Base-by-base conservation (phyloP, 2,113 vertebrate species). In the Dicrurus megarhynchus region DNA sequence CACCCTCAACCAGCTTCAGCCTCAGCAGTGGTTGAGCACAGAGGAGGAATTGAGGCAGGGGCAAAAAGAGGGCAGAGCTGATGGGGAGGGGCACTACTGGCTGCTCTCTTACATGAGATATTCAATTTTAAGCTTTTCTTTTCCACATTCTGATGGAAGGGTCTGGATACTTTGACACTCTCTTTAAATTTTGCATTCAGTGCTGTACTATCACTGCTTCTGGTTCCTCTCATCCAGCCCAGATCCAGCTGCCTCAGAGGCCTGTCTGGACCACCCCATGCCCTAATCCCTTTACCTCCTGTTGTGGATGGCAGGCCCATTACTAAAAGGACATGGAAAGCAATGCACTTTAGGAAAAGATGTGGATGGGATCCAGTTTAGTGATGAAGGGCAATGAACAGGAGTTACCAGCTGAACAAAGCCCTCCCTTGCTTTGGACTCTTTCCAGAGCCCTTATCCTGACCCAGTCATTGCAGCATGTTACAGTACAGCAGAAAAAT, bases 261-360 rank as follows among this genome's bases (percentile, higher is more conserved):
- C 17, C 33, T 42, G 7, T 33, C 46, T 59, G 30, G 35, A 55
- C 14, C 46, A 88, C 11, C 9, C 15, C 24, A 24, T 1, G 7
- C 0, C 4, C 44, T 27, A 28, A 33, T 21, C n/a, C 20, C 32
- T 61, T 49, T 17, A 32, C 0, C 0, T 15, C 19, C 37, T 74
- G 17, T 4, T 69, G 22, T 8, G 16, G 30, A 35, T 32, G 52
- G n/a, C 16, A 78, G 15, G 9, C 14, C 32, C 5, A 0, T 32
- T 11, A 79, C 32, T 50, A 59, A 84, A 74, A 76, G 32, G 37
- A 55, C 33, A 39, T 0, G 0, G 28, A 69, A 80, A 1, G 4
- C 15, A 49, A 55, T 4, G 5, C 4, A 33, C 37, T 64, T 91
- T 52, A 53, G 11, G 22, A 73, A 35, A 61, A 80, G 8, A 37